phyloP scores from a whole-genome alignment of 2,797 vertebrate genomes.

The Chanos chanos region DNA sequence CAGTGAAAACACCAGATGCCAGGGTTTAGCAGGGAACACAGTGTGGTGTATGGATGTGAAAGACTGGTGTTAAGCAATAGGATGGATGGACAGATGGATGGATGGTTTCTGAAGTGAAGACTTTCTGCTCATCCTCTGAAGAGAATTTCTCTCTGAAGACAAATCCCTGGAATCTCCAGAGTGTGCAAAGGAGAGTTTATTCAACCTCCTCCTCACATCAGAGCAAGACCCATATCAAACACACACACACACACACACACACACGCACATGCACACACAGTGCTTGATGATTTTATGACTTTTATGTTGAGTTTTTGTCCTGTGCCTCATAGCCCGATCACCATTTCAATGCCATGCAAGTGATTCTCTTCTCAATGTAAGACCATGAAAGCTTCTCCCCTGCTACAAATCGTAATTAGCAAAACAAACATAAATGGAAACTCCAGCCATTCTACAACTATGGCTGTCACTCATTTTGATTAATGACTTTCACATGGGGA shows the following conservation, averaged over 20 bases:
- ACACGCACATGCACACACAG: slow-evolving; percentile 8
- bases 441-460: background rate
- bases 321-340: too few species aligned
- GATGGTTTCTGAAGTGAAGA: too few species aligned
- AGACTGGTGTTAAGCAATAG: slow-evolving; percentile 19
- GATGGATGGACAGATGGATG: too few species aligned
- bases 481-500: slow-evolving; percentile 36
- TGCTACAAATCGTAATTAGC: slow-evolving; percentile 32
- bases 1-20: slow-evolving; percentile 36
- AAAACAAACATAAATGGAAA: slow-evolving; percentile 38
- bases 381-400: slow-evolving; percentile 13
- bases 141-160: too few species aligned
- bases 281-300: too few species aligned
- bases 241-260: slow-evolving; percentile 24
- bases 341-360: too few species aligned
- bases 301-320: too few species aligned
- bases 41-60: slow-evolving; percentile 2
- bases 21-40: slow-evolving; percentile 27
- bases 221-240: too few species aligned
- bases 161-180: background rate
- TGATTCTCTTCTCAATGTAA: too few species aligned
- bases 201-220: too few species aligned
- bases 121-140: too few species aligned
- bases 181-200: background rate
- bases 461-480: slow-evolving; percentile 34